Base-by-base conservation (phyloP, 2,888 invertebrate species). In the Portevinia maculata region DNA sequence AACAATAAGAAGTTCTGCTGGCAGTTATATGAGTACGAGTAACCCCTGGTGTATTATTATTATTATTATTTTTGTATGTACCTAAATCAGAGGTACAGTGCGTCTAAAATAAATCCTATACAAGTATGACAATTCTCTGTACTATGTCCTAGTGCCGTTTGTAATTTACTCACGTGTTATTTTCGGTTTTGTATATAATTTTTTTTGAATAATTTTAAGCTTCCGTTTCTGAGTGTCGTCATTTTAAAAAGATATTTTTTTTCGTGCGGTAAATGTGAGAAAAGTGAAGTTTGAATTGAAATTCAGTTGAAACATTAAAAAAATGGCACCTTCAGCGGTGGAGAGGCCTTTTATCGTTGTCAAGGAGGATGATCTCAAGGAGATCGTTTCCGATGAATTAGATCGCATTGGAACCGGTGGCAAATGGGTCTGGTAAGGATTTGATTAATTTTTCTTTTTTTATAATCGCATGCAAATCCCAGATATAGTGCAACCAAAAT, bases 321-420 rank as follows among this genome's bases (percentile, higher is more conserved):
- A n/a, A n/a, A n/a, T n/a, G n/a, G n/a, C n/a, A n/a, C n/a, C 41
- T 19, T 44, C 62, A 53, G 70, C 48, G 52, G 83, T 30, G 55
- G 83, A 83, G 50, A 78, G 32, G 55, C 83, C 78, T 34, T 78
- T 83, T 52, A 55, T 78, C 8, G 52, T 39, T 1, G 30, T 90
- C 75, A 88, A 86, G 65, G 90, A 90, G 85, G 88, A 90, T 69
- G 85, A 85, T n/a, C 87, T 90, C 67, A 90, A 90, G 85, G 90
- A 89, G 76, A 85, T 89, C 81, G 87, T 90, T 5, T 88, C 88
- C 59, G 88, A 89, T 75, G 89, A 90, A 85, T 74, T 90, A 81
- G 90, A 90, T 69, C 81, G 87, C 0, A 85, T 88, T 13, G 90
- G 90, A 55, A 88, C 86, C 65, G 90, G 90, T n/a, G 90, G 90